Evolutionary conservation across 2,888 invertebrate species (phyloP).

Genomic region (Girardia tigrina): DNA sequence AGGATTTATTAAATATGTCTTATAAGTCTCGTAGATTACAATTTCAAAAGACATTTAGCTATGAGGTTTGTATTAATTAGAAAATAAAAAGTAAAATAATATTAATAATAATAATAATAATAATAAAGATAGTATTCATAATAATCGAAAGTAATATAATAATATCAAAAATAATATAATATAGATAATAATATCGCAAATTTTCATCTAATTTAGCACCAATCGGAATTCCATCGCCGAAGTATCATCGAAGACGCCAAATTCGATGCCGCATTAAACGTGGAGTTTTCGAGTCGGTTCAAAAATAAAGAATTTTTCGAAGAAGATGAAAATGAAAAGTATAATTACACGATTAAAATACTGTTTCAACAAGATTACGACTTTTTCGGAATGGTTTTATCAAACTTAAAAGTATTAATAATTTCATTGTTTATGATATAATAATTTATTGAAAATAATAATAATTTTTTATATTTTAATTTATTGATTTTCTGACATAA

Average conservation of each 20-base stretch:
- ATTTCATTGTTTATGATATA: no score
- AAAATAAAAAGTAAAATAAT: no score
- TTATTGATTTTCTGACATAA: no score
- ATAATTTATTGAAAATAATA: no score
- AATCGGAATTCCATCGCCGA: constrained; percentile 80
- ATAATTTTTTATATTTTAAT: no score
- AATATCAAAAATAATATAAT: no score
- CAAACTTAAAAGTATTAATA: not conserved
- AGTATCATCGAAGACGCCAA: constrained; percentile 92
- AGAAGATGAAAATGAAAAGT: not conserved
- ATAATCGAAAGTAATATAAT: not conserved
- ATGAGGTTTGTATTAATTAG: no score
- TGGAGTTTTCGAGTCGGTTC: constrained; percentile 54
- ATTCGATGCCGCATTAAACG: constrained; percentile 85
- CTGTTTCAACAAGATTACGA: not conserved
- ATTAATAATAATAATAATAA: no score
- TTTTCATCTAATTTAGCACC: constrained; percentile 60
- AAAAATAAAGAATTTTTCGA: not conserved
- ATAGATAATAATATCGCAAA: not conserved
- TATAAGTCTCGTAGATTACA: not conserved
- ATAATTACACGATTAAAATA: not conserved
- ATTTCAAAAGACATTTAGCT: constrained; percentile 35
- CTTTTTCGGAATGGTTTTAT: not conserved
- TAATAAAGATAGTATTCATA: no score
- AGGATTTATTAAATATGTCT: not conserved